Evolutionary conservation across 2,888 invertebrate species (phyloP).

Genomic region (Chloroclystis v-ata): DNA sequence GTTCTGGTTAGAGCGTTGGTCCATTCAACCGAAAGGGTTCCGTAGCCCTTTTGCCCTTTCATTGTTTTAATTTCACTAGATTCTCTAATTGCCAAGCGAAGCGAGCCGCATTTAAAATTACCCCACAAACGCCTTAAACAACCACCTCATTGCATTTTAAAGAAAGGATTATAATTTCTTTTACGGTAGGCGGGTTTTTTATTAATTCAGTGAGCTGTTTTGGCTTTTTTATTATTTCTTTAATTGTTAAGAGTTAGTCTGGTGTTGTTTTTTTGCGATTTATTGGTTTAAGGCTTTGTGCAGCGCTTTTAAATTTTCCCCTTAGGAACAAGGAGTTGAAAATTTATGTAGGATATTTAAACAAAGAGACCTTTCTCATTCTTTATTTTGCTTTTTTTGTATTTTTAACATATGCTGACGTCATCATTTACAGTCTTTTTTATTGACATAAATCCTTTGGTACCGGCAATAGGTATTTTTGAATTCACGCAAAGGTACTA

Average conservation of each 20-base stretch:
- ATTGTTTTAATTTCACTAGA: constrained; percentile 73
- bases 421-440: constrained; percentile 55
- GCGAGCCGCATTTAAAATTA: constrained; percentile 68
- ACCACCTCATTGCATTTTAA: constrained; percentile 78
- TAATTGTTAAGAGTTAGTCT: constrained; percentile 18
- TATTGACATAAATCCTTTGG: constrained; percentile 48
- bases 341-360: background rate
- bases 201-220: constrained; percentile 66
- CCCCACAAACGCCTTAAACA: constrained; percentile 73
- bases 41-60: constrained; percentile 36
- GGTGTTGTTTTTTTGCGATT: background rate
- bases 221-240: constrained; percentile 37
- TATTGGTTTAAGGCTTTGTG: background rate
- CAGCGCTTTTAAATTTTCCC: no score
- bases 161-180: constrained; percentile 76
- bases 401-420: constrained; percentile 48
- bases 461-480: constrained; percentile 16
- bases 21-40: constrained; percentile 28
- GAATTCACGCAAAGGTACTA: background rate
- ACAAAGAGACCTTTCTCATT: no score
- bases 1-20: constrained; percentile 43
- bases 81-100: constrained; percentile 72
- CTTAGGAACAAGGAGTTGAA: background rate
- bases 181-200: constrained; percentile 59
- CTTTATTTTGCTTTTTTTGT: no score